These are phyloP conservation scores for Lepidurus arcticus DNA, from an alignment of 1,140 invertebrate genomes.

Conservation along the genomic window DNA sequence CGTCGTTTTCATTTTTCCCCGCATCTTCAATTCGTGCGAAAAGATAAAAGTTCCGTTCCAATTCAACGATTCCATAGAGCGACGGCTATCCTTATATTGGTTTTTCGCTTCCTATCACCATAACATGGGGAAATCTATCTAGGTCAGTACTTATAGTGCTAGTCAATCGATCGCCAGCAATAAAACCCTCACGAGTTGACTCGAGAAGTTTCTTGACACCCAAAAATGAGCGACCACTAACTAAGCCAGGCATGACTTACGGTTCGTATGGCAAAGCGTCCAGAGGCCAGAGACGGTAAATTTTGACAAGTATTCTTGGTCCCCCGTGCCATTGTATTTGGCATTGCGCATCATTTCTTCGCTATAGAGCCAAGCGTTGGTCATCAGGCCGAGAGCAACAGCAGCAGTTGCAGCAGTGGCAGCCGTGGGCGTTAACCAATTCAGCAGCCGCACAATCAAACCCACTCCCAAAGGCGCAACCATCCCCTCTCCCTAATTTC, in stretches of 20 bases:
- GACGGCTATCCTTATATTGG: background rate
- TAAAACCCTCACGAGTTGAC: slow-evolving; percentile 11
- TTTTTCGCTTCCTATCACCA: slow-evolving; percentile 11
- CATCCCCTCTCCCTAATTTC: slow-evolving; percentile 38
- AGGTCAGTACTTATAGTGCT: slow-evolving; percentile 5
- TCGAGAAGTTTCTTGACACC: background rate
- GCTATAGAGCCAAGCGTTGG: slow-evolving; percentile 64
- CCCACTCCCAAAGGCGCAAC: slow-evolving; percentile 45
- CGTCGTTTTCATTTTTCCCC: background rate
- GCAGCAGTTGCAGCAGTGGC: slow-evolving; percentile 58
- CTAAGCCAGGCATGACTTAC: slow-evolving; percentile 47
- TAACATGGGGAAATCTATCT: background rate
- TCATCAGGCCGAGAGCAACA: slow-evolving; percentile 57
- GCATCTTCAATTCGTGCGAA: slow-evolving; percentile 6
- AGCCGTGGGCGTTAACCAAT: slow-evolving; percentile 58
- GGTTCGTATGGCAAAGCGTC: slow-evolving; percentile 62
- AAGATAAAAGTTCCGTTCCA: slow-evolving; percentile 14
- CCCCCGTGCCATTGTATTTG: slow-evolving; percentile 56
- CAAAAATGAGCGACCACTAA: slow-evolving; percentile 20
- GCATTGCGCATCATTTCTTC: slow-evolving; percentile 63
- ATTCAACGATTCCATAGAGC: background rate
- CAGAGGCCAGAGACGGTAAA: slow-evolving; percentile 63
- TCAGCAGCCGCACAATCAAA: slow-evolving; percentile 53
- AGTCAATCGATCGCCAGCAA: slow-evolving; percentile 23
- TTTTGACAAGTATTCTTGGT: slow-evolving; percentile 57